Conservation (phyloP, 2,888 invertebrate genomes). For the Hemistola chrysoprasaria region DNA sequence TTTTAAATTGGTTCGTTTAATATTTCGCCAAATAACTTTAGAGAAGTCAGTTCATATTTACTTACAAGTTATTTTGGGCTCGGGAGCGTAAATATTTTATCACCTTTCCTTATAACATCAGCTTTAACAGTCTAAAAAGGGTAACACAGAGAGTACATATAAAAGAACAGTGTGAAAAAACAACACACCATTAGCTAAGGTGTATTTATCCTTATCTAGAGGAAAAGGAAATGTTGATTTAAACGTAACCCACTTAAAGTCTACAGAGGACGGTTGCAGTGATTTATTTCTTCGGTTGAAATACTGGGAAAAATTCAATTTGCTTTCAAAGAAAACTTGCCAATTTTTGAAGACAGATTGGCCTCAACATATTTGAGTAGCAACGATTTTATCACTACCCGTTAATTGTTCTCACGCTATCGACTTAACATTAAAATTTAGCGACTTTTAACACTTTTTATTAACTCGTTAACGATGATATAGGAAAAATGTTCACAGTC, state of each 20-base stretch:
- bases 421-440: too few relatives aligned
- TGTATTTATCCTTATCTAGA: constrained; percentile 51
- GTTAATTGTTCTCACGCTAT: too few relatives aligned
- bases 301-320: constrained; percentile 1
- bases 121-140: constrained; percentile 11
- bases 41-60: too few relatives aligned
- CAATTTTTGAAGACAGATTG: too few relatives aligned
- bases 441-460: too few relatives aligned
- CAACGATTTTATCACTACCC: too few relatives aligned
- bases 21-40: constrained; percentile 26
- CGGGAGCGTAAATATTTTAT: too few relatives aligned
- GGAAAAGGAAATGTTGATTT: constrained; percentile 60
- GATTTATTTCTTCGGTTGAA: constrained; percentile 9
- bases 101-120: neutral
- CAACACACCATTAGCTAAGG: constrained; percentile 60
- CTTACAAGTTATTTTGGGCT: too few relatives aligned
- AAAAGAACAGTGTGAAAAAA: constrained; percentile 51
- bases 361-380: too few relatives aligned
- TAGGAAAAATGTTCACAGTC: too few relatives aligned
- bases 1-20: constrained; percentile 48
- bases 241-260: constrained; percentile 44
- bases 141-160: constrained; percentile 11
- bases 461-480: too few relatives aligned
- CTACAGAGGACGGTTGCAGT: constrained; percentile 16
- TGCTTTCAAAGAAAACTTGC: neutral